Evolutionary conservation across 1,140 invertebrate genomes (phyloP).

Genomic region (Drosophila asahinai): DNA sequence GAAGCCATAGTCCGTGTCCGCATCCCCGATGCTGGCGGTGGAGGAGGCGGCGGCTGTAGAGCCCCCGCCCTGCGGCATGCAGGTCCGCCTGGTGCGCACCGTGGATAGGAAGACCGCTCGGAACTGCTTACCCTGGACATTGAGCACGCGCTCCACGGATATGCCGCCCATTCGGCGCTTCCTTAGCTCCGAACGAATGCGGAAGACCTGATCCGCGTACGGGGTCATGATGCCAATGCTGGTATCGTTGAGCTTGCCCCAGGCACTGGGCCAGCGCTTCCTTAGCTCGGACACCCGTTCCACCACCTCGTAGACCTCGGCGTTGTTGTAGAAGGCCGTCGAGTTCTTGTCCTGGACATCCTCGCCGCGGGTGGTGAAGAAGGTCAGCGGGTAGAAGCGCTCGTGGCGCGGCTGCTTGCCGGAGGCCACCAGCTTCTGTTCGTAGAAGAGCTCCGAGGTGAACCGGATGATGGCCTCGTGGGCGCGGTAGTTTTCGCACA

Average conservation of each 20-base stretch:
- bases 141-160: slow-evolving; percentile 94
- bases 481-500: slow-evolving; percentile 95
- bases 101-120: slow-evolving; percentile 94
- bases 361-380: slow-evolving; percentile 92
- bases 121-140: slow-evolving; percentile 96
- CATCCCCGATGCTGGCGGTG: slow-evolving; percentile 81
- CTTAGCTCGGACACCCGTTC: slow-evolving; percentile 90
- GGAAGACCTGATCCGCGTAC: slow-evolving; percentile 92
- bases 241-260: slow-evolving; percentile 91
- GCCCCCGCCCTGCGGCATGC: slow-evolving; percentile 84
- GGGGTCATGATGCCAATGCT: slow-evolving; percentile 94
- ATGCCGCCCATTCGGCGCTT: slow-evolving; percentile 91
- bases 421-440: slow-evolving; percentile 90
- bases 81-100: slow-evolving; percentile 92
- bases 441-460: slow-evolving; percentile 94
- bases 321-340: slow-evolving; percentile 94
- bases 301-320: slow-evolving; percentile 93
- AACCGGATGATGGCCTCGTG: slow-evolving; percentile 93
- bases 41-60: slow-evolving; percentile 67
- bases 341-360: slow-evolving; percentile 93
- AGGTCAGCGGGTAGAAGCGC: slow-evolving; percentile 91
- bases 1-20: slow-evolving; percentile 93
- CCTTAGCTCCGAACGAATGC: slow-evolving; percentile 92
- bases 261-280: slow-evolving; percentile 90
- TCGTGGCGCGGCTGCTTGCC: slow-evolving; percentile 89